A percentile compares a stretch with the other conserved stretches of the same genome.
Conservation (phyloP, 2,888 invertebrate genomes). For the Clanis bilineata region DNA sequence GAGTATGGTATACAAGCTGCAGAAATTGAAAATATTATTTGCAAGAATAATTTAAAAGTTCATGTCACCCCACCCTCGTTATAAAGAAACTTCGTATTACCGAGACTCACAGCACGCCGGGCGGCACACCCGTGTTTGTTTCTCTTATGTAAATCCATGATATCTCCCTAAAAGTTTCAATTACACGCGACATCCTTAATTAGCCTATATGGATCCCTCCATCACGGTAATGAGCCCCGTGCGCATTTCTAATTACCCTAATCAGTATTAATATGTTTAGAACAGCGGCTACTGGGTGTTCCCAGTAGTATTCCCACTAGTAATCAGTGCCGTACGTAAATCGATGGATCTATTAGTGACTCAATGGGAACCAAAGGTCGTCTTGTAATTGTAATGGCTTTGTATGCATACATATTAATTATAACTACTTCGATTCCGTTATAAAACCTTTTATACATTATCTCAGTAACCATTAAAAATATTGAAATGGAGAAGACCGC, state of each 20-base stretch:
- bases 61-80: background rate
- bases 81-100: background rate
- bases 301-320: background rate
- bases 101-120: background rate
- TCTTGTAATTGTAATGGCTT: conserved; percentile 7
- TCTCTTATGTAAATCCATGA: conserved; percentile 42
- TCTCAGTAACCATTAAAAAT: background rate
- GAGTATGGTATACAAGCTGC: too few relatives aligned
- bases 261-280: conserved; percentile 12
- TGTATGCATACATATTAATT: conserved; percentile 8
- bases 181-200: conserved; percentile 38
- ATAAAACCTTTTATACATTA: background rate
- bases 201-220: conserved; percentile 24
- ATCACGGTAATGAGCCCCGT: conserved; percentile 1
- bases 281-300: conserved; percentile 11
- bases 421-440: background rate
- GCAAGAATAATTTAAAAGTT: background rate
- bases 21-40: too few relatives aligned
- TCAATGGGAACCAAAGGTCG: conserved; percentile 1
- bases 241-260: conserved; percentile 14
- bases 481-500: background rate
- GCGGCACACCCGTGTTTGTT: background rate
- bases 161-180: conserved; percentile 44
- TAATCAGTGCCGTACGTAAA: background rate
- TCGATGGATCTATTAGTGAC: background rate